A percentile compares a stretch with the other conserved stretches of the same genome.
These are phyloP conservation scores for Lumbricus terrestris DNA, from an alignment of 2,888 invertebrate species.

Conservation along the genomic window DNA sequence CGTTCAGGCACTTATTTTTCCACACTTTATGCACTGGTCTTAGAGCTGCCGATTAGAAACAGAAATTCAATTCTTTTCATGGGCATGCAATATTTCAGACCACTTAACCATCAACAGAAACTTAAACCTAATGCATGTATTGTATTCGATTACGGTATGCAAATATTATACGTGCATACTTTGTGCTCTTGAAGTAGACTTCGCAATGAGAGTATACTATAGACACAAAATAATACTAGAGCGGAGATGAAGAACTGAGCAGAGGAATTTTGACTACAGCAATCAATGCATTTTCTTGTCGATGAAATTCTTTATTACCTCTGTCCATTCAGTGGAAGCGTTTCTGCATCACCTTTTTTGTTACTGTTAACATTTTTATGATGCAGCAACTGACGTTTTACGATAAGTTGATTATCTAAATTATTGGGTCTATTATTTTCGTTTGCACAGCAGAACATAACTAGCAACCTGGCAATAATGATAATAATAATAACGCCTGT, in stretches of 20 bases:
- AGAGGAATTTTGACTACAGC: neutral
- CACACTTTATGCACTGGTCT: no score
- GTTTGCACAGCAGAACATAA: no score
- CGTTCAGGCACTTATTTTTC: no score
- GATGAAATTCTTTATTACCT: neutral
- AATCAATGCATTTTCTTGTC: neutral
- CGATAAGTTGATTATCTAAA: neutral
- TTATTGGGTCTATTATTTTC: no score
- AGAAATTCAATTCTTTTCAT: neutral
- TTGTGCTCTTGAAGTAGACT: neutral
- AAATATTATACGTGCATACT: neutral
- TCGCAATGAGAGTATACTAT: neutral
- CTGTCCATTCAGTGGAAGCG: no score
- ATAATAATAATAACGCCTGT: neutral
- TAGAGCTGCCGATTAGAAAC: neutral
- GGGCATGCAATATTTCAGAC: neutral
- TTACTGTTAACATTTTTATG: neutral
- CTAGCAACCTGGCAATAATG: no score
- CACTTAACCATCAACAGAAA: neutral
- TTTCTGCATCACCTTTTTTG: neutral
- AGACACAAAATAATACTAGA: neutral
- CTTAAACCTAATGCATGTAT: no score
- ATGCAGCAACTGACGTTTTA: neutral
- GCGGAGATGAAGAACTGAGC: neutral
- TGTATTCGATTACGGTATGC: no score